Evolutionary conservation across 2,797 vertebrate genomes (phyloP), one percentile per base, ranked within the genome.

Genomic region (Trematomus bernacchii): DNA sequence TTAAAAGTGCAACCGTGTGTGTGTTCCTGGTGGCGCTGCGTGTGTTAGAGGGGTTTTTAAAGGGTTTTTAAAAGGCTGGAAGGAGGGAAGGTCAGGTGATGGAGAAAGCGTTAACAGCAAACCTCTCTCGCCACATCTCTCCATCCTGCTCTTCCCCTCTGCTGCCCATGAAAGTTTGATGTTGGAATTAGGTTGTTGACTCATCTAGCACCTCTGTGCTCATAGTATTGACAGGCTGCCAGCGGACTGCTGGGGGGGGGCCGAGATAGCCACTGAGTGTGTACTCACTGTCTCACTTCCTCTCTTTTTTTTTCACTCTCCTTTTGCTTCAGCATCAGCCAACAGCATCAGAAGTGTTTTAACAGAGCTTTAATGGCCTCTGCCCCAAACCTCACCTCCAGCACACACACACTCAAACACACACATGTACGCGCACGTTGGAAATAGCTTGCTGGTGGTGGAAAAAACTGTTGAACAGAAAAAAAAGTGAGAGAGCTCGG

Each of bases 311-410:
- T 82, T 77, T 73, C 84, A 79, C 82, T 87, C 78, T 93, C 91
- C 96, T 96, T 83, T 95, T 96, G 94, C 96, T 94, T 94, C 94
- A 94, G 83, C 95, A 95, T 95, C 94, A 94, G 94, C 97, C 96
- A 95, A 97, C 97, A 97, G 97, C 96, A 97, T 96, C 96, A 97
- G 96, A 97, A 99, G 97, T 99, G 97, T 98, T 98, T 98, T 98
- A 97, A 99, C 98, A 99, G 97, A 96, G 96, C 96, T 99, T 99
- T 99, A 99, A 99, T 99, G 98, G 97, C 95, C 91, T 84, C 76
- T 37, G 89, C 89, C 92, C 85, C 79, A 59, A 85, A 87, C 85
- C 87, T 91, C 91, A 91, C 91, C 88, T 87, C 86, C 54, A 87
- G 83, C 83, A 60, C 73, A 81, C 83, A 48, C 75, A 61, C 71